phyloP scores from a whole-genome alignment of 2,113 vertebrate species.

The Fulica atra region DNA sequence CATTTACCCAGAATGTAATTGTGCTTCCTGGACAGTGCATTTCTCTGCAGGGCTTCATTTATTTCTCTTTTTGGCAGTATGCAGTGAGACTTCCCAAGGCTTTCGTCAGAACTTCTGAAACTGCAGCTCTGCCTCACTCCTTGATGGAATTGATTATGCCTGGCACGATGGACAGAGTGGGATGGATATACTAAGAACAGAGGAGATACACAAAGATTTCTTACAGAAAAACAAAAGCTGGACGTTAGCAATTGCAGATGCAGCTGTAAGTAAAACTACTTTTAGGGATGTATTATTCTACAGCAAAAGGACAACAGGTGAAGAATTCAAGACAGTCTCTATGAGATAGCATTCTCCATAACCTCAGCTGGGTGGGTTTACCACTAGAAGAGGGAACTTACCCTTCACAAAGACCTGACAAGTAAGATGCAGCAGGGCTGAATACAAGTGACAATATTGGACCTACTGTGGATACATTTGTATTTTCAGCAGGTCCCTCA shows the following conservation, averaged over 20 bases:
- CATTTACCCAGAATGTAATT: rapidly evolving
- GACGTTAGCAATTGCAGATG: neutral
- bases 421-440: neutral
- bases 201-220: neutral
- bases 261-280: neutral
- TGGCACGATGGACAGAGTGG: neutral
- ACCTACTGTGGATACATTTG: neutral
- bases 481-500: neutral
- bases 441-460: neutral
- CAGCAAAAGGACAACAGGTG: neutral
- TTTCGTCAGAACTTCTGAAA: neutral
- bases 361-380: neutral
- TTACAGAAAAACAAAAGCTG: neutral
- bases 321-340: neutral
- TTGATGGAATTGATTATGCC: rapidly evolving
- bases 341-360: neutral
- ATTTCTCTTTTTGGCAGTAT: neutral
- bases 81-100: too few relatives aligned
- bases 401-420: neutral
- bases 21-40: neutral
- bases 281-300: neutral
- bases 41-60: neutral
- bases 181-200: neutral
- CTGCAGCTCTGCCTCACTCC: neutral
- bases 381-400: neutral